Conservation (phyloP, 1,140 invertebrate species). For the Probaryconus sp. region DNA sequence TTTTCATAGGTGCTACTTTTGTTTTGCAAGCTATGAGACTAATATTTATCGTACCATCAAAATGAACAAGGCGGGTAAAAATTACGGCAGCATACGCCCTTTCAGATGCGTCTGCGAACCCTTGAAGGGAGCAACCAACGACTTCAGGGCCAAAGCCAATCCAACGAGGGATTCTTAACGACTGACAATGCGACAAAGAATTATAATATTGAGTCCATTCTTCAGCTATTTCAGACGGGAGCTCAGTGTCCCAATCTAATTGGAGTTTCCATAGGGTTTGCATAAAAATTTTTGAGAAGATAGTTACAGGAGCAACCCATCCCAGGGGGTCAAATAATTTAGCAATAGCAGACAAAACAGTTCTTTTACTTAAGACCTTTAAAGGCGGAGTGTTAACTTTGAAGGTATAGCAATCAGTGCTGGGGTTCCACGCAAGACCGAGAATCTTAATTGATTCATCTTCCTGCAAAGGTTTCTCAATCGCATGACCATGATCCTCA, state of each 20-base stretch:
- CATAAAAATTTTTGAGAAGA: constrained; percentile 6
- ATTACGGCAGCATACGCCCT: constrained; percentile 1
- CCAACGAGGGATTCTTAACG: too few relatives aligned
- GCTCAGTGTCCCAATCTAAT: neutral
- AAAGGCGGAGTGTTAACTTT: too few relatives aligned
- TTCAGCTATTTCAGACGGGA: neutral
- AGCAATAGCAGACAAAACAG: constrained; percentile 4
- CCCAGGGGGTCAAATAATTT: constrained; percentile 11
- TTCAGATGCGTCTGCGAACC: neutral
- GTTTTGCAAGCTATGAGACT: constrained; percentile 60
- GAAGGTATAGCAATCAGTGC: too few relatives aligned
- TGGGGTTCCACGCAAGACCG: too few relatives aligned
- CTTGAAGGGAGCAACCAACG: constrained; percentile 5
- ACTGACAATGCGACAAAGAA: too few relatives aligned
- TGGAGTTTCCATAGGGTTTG: neutral
- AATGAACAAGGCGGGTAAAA: neutral
- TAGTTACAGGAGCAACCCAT: neutral
- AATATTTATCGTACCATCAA: constrained; percentile 8
- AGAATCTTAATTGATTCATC: too few relatives aligned
- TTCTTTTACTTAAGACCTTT: neutral
- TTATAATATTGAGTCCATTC: too few relatives aligned
- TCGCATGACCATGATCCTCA: too few relatives aligned
- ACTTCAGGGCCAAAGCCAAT: neutral
- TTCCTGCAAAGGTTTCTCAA: too few relatives aligned
- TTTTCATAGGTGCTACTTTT: too few relatives aligned